phyloP scores from a whole-genome alignment of 2,888 invertebrate species.

The Anarsia innoxiella region DNA sequence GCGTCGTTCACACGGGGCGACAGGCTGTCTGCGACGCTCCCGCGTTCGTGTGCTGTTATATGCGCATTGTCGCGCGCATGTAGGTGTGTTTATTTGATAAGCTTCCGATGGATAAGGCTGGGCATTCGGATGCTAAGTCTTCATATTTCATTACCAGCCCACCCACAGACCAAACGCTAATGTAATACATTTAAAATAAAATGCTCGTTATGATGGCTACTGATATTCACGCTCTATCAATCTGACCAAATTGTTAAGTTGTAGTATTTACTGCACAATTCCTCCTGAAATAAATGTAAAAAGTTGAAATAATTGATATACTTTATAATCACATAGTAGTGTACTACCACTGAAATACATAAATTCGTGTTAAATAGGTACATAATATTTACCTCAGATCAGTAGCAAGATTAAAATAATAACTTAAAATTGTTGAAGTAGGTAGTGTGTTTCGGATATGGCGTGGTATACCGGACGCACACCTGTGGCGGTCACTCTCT shows the following conservation, averaged over 20 bases:
- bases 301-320: background rate
- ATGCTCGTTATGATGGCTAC: too few species aligned
- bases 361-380: too few species aligned
- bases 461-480: conserved; percentile 61
- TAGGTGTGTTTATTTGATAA: conserved; percentile 70
- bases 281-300: background rate
- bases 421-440: too few species aligned
- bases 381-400: too few species aligned
- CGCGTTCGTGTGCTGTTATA: conserved; percentile 61
- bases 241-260: too few species aligned
- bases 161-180: conserved; percentile 42
- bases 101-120: conserved; percentile 65
- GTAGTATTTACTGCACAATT: too few species aligned
- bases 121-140: conserved; percentile 59
- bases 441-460: conserved; percentile 47
- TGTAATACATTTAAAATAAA: too few species aligned
- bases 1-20: conserved; percentile 67
- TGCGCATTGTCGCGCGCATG: conserved; percentile 45
- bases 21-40: conserved; percentile 68
- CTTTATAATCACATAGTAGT: too few species aligned
- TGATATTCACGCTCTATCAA: too few species aligned
- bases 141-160: conserved; percentile 55
- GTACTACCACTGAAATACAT: too few species aligned
- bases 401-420: too few species aligned
- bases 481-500: conserved; percentile 65